Evolutionary conservation across 2,797 vertebrate genomes (phyloP), one percentile per base, ranked within the genome.

Genomic region (Silurus aristotelis): DNA sequence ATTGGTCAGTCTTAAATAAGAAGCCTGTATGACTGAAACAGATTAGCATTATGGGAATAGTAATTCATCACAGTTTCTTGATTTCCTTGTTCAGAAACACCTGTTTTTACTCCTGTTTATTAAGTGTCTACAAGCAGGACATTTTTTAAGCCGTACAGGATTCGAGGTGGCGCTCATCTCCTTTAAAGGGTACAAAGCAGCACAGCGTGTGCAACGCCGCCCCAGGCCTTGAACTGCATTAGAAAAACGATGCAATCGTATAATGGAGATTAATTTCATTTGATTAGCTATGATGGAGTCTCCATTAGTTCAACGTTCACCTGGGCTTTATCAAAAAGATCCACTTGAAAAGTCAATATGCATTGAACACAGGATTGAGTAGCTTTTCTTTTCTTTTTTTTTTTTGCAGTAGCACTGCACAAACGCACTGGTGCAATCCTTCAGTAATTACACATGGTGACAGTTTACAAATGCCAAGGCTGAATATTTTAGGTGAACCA

Each of bases 231-330:
- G 83, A 89, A 89, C 89, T 87, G 90, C 91, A 92, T 92, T 91
- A 93, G 90, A 91, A 90, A 91, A 91, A 88, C 63, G 89, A 91
- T 89, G 75, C 85, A 90, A 90, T 90, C 87, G 89, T 88, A 91
- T 92, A 91, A 87, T 91, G 85, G 90, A 93, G 91, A 95, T 94
- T 93, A 94, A 94, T 94, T 94, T 90, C 89, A 90, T 89, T 91
- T 93, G 93, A 95, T 94, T 92, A 92, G 92, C 90, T 91, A 70
- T 91, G 91, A 94, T 91, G 89, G 90, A 91, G 84, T 87, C 52
- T 87, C 83, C 86, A 80, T 87, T 85, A 84, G 48, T 80, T 52
- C 56, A 55, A 70, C 87, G 83, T 83, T 70, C n/a, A 83, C 55
- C 60, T 80, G 73, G 87, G 89, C 90, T 92, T 91, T 93, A 93